Percentiles rank a stretch among this genome's conserved stretches.
These are phyloP conservation scores for Hemicrepidius hirtus DNA, from an alignment of 2,888 invertebrate genomes.

Conservation along the genomic window DNA sequence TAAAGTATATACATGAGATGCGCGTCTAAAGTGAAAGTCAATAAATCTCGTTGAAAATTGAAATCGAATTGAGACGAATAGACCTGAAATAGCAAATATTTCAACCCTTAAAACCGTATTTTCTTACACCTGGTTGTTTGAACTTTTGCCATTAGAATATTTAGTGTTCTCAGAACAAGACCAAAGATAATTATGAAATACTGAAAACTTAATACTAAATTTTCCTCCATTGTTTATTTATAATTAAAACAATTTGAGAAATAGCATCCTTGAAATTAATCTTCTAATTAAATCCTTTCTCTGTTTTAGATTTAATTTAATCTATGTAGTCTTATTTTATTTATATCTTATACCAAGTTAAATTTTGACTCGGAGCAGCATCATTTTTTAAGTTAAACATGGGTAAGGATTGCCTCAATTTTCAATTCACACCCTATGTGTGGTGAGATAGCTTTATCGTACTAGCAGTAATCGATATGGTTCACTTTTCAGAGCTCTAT, in stretches of 20 bases:
- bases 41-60: conserved; percentile 32
- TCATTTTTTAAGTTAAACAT: conserved; percentile 5
- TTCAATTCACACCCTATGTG: conserved; percentile 3
- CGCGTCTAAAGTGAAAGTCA: conserved; percentile 25
- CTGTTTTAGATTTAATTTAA: too few relatives aligned
- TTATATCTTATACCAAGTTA: too few relatives aligned
- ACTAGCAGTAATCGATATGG: not conserved
- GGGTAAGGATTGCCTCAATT: not conserved
- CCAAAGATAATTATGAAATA: too few relatives aligned
- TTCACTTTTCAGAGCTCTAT: not conserved
- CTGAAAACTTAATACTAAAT: too few relatives aligned
- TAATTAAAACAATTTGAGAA: too few relatives aligned
- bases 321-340: too few relatives aligned
- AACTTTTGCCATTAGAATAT: conserved; percentile 7
- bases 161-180: not conserved
- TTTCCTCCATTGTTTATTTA: too few relatives aligned
- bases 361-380: not conserved
- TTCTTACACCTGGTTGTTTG: not conserved
- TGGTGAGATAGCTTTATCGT: not conserved
- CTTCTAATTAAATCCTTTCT: too few relatives aligned
- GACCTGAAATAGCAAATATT: conserved; percentile 29
- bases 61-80: conserved; percentile 33
- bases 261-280: too few relatives aligned
- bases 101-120: conserved; percentile 12
- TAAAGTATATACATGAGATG: conserved; percentile 9